Percentiles rank a stretch among this genome's conserved stretches.
phyloP scores from a whole-genome alignment of 2,113 vertebrate species.

The Propithecus coquereli region DNA sequence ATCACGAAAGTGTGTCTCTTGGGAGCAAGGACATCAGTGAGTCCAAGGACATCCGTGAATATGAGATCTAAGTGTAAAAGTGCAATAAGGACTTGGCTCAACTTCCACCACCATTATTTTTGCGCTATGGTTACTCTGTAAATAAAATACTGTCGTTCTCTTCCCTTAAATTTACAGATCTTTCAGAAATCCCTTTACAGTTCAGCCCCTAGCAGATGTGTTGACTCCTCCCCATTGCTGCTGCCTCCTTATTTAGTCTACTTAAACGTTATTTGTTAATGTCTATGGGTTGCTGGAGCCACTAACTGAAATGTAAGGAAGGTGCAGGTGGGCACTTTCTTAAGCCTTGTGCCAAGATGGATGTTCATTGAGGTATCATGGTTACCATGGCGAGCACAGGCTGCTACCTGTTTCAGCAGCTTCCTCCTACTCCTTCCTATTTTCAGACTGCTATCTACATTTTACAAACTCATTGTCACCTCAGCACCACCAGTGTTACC shows the following conservation, averaged over 20 bases:
- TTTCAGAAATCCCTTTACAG: neutral
- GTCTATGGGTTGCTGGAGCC: neutral
- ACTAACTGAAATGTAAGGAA: neutral
- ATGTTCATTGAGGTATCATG: neutral
- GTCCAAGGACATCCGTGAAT: neutral
- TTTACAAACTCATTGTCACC: neutral
- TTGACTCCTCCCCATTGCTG: neutral
- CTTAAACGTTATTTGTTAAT: neutral
- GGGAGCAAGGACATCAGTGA: neutral
- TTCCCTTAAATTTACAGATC: neutral
- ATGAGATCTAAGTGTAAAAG: conserved; percentile 14
- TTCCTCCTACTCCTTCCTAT: conserved; percentile 61
- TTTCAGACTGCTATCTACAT: conserved; percentile 26
- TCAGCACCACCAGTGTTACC: neutral
- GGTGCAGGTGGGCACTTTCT: neutral
- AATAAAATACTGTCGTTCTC: neutral
- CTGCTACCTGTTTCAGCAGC: conserved; percentile 46
- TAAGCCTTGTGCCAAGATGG: neutral
- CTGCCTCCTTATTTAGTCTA: neutral
- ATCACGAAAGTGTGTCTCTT: conserved; percentile 26
- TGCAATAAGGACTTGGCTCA: neutral
- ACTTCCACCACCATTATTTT: neutral
- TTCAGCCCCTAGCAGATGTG: neutral
- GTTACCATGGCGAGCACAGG: conserved; percentile 13
- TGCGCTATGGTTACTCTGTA: neutral